A percentile compares a stretch with the other conserved stretches of the same genome.
phyloP scores from a whole-genome alignment of 2,888 invertebrate genomes.

The Folsomia manolachei region DNA sequence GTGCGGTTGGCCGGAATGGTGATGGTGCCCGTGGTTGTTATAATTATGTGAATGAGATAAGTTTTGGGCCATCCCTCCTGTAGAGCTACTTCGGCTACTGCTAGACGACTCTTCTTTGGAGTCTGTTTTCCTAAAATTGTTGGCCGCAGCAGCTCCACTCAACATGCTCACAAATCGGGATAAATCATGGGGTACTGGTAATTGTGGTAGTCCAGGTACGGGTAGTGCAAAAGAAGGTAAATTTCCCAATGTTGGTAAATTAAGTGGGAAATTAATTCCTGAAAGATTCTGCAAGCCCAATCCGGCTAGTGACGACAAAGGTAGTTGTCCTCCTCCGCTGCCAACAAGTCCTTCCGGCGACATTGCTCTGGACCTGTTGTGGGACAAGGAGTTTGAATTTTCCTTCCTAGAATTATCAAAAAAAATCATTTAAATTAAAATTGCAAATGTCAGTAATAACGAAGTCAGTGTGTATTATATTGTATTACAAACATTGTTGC shows the following conservation, averaged over 20 bases:
- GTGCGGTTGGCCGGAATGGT: slow-evolving; percentile 14
- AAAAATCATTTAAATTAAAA: background rate
- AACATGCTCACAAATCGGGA: slow-evolving; percentile 48
- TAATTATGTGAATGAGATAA: slow-evolving; percentile 12
- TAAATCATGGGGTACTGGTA: slow-evolving; percentile 48
- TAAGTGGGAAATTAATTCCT: slow-evolving; percentile 41
- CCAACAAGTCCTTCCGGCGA: slow-evolving; percentile 41
- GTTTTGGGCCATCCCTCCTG: slow-evolving; percentile 29
- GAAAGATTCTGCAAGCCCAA: slow-evolving; percentile 42
- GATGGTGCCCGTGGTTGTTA: slow-evolving; percentile 26
- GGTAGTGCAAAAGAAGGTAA: slow-evolving; percentile 37
- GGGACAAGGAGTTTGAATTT: slow-evolving; percentile 30
- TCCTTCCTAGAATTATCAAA: slow-evolving; percentile 39
- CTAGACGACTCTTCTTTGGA: slow-evolving; percentile 41
- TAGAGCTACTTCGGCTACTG: slow-evolving; percentile 41
- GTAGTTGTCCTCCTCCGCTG: slow-evolving; percentile 17
- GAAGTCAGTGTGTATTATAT: background rate
- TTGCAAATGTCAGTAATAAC: background rate
- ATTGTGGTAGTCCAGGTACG: slow-evolving; percentile 47
- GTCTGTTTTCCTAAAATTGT: background rate
- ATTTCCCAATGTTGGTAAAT: slow-evolving; percentile 40
- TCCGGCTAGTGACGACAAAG: slow-evolving; percentile 32
- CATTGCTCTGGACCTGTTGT: slow-evolving; percentile 41
- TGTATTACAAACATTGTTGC: background rate
- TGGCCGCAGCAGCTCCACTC: slow-evolving; percentile 40